These are phyloP conservation scores for Amblyjoppa proteus DNA, from an alignment of 2,888 invertebrate species.

Conservation along the genomic window DNA sequence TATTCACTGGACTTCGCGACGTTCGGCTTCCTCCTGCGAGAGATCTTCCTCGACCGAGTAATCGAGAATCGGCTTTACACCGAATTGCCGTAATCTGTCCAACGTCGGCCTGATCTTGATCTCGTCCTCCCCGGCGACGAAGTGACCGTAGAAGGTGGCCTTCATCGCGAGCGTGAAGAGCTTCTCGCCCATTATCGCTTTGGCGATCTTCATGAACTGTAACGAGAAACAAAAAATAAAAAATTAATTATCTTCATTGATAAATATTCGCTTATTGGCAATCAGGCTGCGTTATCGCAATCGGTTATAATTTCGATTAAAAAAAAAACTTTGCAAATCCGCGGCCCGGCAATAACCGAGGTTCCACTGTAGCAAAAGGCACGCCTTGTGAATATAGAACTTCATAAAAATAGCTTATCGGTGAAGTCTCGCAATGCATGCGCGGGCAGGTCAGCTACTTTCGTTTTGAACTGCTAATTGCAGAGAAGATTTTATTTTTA, in stretches of 20 bases:
- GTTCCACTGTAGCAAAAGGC: not conserved
- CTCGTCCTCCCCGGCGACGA: conserved; percentile 98
- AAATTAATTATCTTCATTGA: not conserved
- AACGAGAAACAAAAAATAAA: conserved; percentile 22
- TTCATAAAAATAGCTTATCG: conserved; percentile 31
- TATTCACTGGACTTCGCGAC: conserved; percentile 96
- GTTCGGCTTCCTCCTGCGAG: conserved; percentile 96
- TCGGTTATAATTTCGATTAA: no score
- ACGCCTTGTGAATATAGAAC: not conserved
- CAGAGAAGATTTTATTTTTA: not conserved
- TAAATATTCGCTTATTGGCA: not conserved
- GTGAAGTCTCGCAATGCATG: not conserved
- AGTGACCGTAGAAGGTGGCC: conserved; percentile 98
- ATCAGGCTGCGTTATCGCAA: no score
- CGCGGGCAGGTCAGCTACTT: not conserved
- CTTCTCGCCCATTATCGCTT: conserved; percentile 91
- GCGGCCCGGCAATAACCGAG: no score
- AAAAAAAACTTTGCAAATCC: no score
- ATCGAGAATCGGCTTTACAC: conserved; percentile 99
- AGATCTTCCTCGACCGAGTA: conserved; percentile 99
- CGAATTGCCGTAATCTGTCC: conserved; percentile 95
- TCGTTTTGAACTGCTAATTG: not conserved
- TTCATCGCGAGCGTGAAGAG: conserved; percentile 96
- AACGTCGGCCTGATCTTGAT: conserved; percentile 94
- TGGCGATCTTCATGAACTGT: conserved; percentile 94